A percentile compares a stretch with the other conserved stretches of the same genome.
Evolutionary conservation across 2,113 vertebrate genomes (phyloP).

Genomic region (Mirounga angustirostris): DNA sequence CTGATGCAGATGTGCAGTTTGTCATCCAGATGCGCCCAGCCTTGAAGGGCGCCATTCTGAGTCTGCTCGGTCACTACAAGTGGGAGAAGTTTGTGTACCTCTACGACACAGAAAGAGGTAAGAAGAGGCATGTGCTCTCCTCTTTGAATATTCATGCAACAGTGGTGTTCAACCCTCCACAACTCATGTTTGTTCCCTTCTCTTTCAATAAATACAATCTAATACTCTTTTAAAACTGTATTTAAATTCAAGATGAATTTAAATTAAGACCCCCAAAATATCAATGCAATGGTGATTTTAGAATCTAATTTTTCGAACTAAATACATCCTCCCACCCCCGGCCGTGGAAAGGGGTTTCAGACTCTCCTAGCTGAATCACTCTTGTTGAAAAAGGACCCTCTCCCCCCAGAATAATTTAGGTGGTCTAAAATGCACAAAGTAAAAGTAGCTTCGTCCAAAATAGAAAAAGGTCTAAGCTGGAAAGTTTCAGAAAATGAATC

Average conservation of each 20-base stretch:
- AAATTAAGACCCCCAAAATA: slow-evolving; percentile 6
- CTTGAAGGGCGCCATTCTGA: slow-evolving; percentile 94
- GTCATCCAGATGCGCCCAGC: slow-evolving; percentile 98
- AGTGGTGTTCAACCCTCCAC: neutral
- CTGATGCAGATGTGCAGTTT: slow-evolving; percentile 97
- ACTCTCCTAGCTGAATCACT: neutral
- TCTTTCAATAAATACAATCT: slow-evolving; percentile 41
- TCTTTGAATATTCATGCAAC: slow-evolving; percentile 56
- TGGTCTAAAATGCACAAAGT: slow-evolving; percentile 17
- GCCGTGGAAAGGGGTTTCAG: neutral
- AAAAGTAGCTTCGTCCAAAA: neutral
- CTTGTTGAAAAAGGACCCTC: neutral
- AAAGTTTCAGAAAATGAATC: slow-evolving; percentile 29
- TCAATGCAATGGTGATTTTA: slow-evolving; percentile 41
- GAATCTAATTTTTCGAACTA: slow-evolving; percentile 45
- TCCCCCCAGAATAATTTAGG: neutral
- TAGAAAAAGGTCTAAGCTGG: neutral
- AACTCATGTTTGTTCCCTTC: neutral
- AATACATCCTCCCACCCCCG: neutral
- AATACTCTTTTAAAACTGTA: slow-evolving; percentile 5
- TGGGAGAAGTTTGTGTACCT: slow-evolving; percentile 99
- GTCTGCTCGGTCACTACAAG: slow-evolving; percentile 95
- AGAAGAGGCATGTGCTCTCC: slow-evolving; percentile 77
- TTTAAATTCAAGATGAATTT: slow-evolving; percentile 38
- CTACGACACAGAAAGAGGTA: slow-evolving; percentile 98